phyloP scores from a whole-genome alignment of 2,888 invertebrate genomes.

The Pachycephus smyrnensis region DNA sequence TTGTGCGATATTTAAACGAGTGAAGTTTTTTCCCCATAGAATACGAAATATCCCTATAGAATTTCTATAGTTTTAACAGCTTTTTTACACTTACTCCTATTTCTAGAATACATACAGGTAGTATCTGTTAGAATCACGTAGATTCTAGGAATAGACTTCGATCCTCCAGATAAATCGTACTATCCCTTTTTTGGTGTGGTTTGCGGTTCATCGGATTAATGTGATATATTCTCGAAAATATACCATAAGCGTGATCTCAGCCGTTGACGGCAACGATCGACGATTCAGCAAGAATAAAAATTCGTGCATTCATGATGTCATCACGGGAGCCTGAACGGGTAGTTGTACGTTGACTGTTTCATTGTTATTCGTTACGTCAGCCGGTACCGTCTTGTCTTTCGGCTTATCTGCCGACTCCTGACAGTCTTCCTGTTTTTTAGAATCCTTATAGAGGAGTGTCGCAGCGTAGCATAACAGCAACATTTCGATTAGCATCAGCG shows the following conservation, averaged over 20 bases:
- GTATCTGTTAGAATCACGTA: not conserved
- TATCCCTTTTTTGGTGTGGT: not conserved
- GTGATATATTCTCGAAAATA: not conserved
- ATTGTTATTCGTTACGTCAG: slow-evolving; percentile 45
- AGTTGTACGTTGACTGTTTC: slow-evolving; percentile 25
- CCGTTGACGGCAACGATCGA: not conserved
- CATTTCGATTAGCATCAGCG: slow-evolving; percentile 78
- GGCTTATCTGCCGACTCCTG: slow-evolving; percentile 40
- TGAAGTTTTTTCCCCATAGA: not conserved
- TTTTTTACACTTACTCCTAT: not conserved
- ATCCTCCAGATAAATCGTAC: not conserved
- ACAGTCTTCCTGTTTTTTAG: slow-evolving; percentile 26
- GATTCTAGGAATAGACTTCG: not conserved
- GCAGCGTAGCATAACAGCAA: slow-evolving; percentile 75
- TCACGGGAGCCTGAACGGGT: slow-evolving; percentile 9
- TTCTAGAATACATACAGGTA: not conserved
- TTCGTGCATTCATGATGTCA: not conserved
- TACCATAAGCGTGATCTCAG: not conserved
- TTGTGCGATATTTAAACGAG: not conserved
- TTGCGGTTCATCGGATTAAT: not conserved
- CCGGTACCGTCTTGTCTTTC: slow-evolving; percentile 42
- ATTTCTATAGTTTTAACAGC: not conserved
- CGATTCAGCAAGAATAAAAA: not conserved
- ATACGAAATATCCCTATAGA: not conserved
- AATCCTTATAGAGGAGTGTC: slow-evolving; percentile 72